Evolutionary conservation across 2,888 invertebrate genomes (phyloP).

Genomic region (Eustalomyia histrio): DNA sequence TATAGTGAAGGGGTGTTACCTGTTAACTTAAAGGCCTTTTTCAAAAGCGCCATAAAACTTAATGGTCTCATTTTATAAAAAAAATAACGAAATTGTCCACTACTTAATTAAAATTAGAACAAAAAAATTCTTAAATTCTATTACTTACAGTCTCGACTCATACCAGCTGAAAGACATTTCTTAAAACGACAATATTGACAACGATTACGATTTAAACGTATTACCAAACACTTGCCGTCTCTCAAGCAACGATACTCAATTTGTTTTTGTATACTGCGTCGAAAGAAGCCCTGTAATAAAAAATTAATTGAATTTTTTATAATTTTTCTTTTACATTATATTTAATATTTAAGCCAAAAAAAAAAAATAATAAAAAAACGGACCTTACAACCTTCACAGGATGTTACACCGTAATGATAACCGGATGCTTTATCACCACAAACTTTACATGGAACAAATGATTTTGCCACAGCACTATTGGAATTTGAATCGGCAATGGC

Average conservation of each 20-base stretch:
- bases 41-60: no score
- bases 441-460: slow-evolving; percentile 96
- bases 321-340: background rate
- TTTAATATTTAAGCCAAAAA: background rate
- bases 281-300: slow-evolving; percentile 92
- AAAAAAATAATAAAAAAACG: slow-evolving; percentile 68
- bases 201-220: slow-evolving; percentile 94
- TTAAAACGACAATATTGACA: slow-evolving; percentile 98
- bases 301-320: slow-evolving; percentile 4
- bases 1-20: no score
- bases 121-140: background rate
- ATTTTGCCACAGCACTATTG: slow-evolving; percentile 87
- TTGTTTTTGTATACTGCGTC: slow-evolving; percentile 97
- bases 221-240: slow-evolving; percentile 96
- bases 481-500: slow-evolving; percentile 90
- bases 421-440: slow-evolving; percentile 95
- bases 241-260: slow-evolving; percentile 96
- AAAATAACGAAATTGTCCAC: no score
- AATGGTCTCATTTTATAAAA: no score
- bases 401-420: slow-evolving; percentile 98
- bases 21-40: no score
- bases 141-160: slow-evolving; percentile 97
- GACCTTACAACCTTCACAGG: slow-evolving; percentile 99
- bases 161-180: slow-evolving; percentile 97
- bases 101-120: no score